These are phyloP conservation scores for Trichogramma dendrolimi DNA, from an alignment of 2,888 invertebrate genomes.

Conservation along the genomic window DNA sequence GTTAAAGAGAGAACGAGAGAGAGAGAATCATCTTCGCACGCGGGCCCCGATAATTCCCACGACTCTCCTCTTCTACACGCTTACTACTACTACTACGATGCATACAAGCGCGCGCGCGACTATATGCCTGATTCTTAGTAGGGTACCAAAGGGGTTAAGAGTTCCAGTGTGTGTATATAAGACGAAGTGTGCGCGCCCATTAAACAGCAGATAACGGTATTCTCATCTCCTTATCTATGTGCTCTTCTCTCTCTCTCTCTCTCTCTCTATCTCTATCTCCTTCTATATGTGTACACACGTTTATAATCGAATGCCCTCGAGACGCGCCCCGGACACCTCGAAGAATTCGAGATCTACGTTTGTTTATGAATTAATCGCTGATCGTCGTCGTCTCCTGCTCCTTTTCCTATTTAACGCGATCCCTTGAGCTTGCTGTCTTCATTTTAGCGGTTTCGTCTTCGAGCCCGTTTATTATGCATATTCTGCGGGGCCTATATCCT, in stretches of 20 bases:
- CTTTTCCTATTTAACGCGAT: no score
- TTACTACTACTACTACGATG: no score
- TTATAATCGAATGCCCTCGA: background rate
- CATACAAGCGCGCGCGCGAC: no score
- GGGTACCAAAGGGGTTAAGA: constrained; percentile 17
- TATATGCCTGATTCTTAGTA: background rate
- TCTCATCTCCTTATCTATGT: background rate
- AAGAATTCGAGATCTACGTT: constrained; percentile 36
- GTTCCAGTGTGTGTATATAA: background rate
- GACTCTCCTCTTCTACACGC: constrained; percentile 9
- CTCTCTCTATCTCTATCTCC: background rate
- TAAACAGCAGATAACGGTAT: constrained; percentile 21
- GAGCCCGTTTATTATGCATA: no score
- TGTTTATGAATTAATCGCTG: constrained; percentile 43
- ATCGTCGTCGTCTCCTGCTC: constrained; percentile 33
- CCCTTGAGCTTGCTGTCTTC: no score
- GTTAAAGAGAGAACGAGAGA: background rate
- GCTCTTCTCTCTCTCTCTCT: constrained; percentile 15
- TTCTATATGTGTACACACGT: no score
- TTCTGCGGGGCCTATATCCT: no score
- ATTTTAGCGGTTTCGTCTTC: no score
- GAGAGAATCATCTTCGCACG: background rate
- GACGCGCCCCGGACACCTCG: constrained; percentile 28
- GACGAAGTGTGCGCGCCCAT: constrained; percentile 4
- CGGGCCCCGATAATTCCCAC: constrained; percentile 14